These are phyloP conservation scores for Hydrolagus colliei DNA, from an alignment of 2,797 vertebrate genomes.

Conservation along the genomic window DNA sequence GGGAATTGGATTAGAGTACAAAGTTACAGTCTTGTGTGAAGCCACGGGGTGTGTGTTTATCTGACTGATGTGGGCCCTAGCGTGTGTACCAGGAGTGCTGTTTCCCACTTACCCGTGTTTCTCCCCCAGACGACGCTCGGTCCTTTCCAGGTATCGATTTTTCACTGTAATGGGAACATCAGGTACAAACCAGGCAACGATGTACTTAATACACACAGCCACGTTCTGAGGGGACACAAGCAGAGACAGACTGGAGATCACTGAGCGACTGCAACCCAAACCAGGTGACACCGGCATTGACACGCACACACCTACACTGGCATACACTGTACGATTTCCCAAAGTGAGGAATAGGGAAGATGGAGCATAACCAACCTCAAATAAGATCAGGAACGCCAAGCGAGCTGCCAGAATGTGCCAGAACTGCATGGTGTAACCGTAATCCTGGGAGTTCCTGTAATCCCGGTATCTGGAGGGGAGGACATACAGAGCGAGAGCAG, in stretches of 20 bases:
- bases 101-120: no score
- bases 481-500: background rate
- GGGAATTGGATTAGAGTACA: no score
- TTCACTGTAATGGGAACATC: slow-evolving; percentile 70
- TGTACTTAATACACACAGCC: slow-evolving; percentile 77
- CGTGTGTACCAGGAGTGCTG: no score
- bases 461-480: slow-evolving; percentile 70
- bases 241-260: no score
- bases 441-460: slow-evolving; percentile 67
- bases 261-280: no score
- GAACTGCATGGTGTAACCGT: slow-evolving; percentile 67
- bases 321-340: background rate
- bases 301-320: background rate
- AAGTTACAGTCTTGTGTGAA: no score
- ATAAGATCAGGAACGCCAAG: slow-evolving; percentile 82
- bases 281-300: no score
- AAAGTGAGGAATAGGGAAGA: background rate
- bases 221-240: slow-evolving; percentile 62
- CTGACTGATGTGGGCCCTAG: no score
- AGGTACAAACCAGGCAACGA: slow-evolving; percentile 83
- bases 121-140: no score
- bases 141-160: slow-evolving; percentile 56
- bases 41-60: no score
- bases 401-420: slow-evolving; percentile 84
- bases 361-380: slow-evolving; percentile 63